Conservation (phyloP, 2,113 vertebrate species). For the Apodemus speciosus region DNA sequence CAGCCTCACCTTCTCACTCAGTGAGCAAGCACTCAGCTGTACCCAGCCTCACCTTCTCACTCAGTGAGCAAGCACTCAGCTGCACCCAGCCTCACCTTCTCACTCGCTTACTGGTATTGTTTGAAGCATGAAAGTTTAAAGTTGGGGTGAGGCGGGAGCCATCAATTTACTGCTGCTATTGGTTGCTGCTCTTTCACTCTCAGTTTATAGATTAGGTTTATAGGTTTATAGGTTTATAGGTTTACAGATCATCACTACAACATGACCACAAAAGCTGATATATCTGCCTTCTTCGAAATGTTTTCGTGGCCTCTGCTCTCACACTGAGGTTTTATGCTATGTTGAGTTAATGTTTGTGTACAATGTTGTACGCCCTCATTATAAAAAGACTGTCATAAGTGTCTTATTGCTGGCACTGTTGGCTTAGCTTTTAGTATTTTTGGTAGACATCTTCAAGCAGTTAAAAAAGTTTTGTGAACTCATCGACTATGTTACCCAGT, state of each 20-base stretch:
- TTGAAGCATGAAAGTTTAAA: neutral
- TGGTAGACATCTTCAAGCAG: neutral
- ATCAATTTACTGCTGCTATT: neutral
- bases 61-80: neutral
- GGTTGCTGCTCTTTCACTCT: neutral
- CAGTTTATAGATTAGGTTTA: neutral
- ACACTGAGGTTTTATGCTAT: neutral
- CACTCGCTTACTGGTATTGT: neutral
- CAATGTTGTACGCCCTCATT: neutral
- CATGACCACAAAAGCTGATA: neutral
- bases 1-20: too few species aligned
- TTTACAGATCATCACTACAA: neutral
- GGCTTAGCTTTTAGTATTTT: neutral
- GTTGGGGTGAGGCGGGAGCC: neutral
- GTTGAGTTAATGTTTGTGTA: conserved; percentile 11
- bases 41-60: too few species aligned
- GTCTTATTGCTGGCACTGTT: neutral
- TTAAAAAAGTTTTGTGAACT: neutral
- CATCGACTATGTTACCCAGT: neutral
- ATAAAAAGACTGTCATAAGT: neutral
- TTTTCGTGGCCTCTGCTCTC: neutral
- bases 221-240: too few species aligned
- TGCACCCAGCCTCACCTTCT: neutral
- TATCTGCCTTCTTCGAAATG: neutral
- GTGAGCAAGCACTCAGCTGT: too few species aligned